Conservation (phyloP, 2,797 vertebrate species). For the Cichlasoma orientale region DNA sequence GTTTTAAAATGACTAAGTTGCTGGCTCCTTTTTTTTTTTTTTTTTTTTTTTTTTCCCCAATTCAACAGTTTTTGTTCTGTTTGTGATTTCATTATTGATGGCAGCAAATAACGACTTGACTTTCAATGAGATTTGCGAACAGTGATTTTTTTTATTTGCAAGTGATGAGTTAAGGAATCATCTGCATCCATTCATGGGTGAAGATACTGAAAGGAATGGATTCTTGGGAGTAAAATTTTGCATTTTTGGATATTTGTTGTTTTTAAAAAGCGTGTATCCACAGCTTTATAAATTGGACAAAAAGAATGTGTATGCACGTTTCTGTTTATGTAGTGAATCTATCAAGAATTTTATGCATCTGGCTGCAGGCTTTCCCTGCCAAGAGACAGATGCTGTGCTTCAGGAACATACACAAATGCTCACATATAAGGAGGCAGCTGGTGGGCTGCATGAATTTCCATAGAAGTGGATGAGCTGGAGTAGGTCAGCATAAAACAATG, state of each 20-base stretch:
- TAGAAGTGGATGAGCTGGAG: constrained; percentile 31
- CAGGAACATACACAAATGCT: constrained; percentile 14
- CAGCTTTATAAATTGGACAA: neutral
- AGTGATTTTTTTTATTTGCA: too few species aligned
- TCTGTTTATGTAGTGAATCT: neutral
- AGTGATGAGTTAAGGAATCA: neutral
- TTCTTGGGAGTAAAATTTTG: neutral
- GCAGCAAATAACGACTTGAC: neutral
- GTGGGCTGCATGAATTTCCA: constrained; percentile 42
- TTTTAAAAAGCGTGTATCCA: neutral
- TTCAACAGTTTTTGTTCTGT: neutral
- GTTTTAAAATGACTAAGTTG: neutral
- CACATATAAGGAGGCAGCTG: constrained; percentile 41
- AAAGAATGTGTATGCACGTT: neutral
- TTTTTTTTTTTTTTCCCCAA: neutral
- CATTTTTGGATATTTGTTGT: neutral
- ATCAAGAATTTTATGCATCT: neutral
- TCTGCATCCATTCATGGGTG: neutral
- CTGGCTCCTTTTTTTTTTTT: neutral
- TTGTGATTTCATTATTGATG: neutral
- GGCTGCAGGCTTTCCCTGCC: constrained; percentile 11
- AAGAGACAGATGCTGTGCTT: constrained; percentile 46
- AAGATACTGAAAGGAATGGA: neutral
- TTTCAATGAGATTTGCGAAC: neutral
- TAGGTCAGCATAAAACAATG: constrained; percentile 38